Evolutionary conservation across 1,140 invertebrate species (phyloP), one percentile per base, ranked within the genome.

Genomic region (Papilio dardanus): DNA sequence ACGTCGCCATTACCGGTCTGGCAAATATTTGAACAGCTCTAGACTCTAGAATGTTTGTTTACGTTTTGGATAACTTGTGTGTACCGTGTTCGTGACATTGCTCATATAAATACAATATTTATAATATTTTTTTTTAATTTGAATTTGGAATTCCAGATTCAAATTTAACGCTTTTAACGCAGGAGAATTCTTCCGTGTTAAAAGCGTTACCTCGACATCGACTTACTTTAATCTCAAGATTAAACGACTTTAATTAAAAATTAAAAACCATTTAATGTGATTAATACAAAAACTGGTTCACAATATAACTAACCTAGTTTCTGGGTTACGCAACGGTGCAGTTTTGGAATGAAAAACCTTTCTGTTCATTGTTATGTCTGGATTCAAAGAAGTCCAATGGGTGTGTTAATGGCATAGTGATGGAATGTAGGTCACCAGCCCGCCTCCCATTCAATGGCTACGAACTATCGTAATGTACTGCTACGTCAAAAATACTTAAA

Each of bases 301-400:
- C 35, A 37, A 40, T 21, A 69, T 69, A 40, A 42, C 42, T 50
- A 71, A 50, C 28, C 42, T 50, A 71, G 5, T 71, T 71, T 46
- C 24, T 28, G 28, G 5, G 42, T 71, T 71, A 71, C 69, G 69
- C 42, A 71, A 71, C 69, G 30, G 37, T 16, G 28, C 42, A 30
- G 42, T 71, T 71, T 71, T 71, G 4, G 28, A 71, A 50, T 46
- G 40, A 50, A 71, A 69, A 40, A 71, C 69, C 40, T 71, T 71
- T 71, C 37, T 50, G 42, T 71, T 71, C 69, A 71, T 71, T 71
- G 69, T 71, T 71, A 42, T 71, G 24, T 69, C 67, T 71, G 37
- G 42, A 71, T 71, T 71, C 69, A 71, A 71, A 71, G 69, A 16
- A 46, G 69, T 71, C 69, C 69, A 71, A 71, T 71, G 69, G 69